These are phyloP conservation scores for Carabus problematicus DNA, from an alignment of 2,888 invertebrate genomes.

Conservation along the genomic window DNA sequence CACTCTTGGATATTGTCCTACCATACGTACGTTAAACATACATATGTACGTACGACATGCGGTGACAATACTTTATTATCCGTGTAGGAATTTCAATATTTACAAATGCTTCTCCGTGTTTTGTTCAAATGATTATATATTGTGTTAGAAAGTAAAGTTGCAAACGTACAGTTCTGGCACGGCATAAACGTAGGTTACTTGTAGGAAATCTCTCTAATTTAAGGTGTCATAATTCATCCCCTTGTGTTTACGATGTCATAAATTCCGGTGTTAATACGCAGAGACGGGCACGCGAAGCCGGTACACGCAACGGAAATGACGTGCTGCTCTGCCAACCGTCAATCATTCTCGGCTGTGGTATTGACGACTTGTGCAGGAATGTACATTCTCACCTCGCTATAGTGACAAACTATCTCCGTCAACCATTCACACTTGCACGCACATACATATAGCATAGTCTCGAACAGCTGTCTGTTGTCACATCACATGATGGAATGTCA, in stretches of 20 bases:
- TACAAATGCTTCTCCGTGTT: background rate
- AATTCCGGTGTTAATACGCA: background rate
- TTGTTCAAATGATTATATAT: background rate
- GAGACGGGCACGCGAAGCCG: background rate
- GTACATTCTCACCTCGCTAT: no score
- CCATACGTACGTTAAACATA: background rate
- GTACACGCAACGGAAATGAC: slow-evolving; percentile 10
- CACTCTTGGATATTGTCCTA: slow-evolving; percentile 6
- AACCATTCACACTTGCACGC: no score
- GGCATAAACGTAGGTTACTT: no score
- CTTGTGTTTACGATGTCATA: background rate
- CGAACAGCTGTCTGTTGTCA: no score
- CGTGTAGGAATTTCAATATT: background rate
- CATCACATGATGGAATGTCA: no score
- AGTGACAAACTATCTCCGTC: no score
- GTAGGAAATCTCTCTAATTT: no score
- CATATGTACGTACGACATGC: slow-evolving; percentile 2
- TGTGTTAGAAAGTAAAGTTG: no score
- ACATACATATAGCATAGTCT: no score
- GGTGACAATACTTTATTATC: no score
- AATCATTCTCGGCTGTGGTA: background rate
- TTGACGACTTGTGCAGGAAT: no score
- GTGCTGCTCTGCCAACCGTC: background rate
- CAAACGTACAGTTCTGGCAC: no score
- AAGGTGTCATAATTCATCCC: background rate